Conservation (phyloP, 1,140 invertebrate genomes). For the Leptinotarsa undecemlineata region DNA sequence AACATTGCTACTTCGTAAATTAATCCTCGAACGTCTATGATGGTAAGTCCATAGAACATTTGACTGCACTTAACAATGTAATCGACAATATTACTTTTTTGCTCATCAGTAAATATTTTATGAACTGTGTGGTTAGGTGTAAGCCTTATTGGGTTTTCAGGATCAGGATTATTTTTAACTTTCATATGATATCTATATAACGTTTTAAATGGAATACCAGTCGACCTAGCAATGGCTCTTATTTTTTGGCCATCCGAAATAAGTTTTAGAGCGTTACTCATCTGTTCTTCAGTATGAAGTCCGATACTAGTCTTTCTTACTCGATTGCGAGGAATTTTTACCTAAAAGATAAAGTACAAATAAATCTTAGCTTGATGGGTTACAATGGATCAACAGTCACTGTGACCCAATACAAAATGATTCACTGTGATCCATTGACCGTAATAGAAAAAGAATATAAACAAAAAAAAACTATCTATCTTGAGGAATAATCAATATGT, state of each 20-base stretch:
- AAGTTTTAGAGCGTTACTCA: constrained; percentile 11
- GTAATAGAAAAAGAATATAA: not conserved
- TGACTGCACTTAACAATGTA: too few relatives aligned
- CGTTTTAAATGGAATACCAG: too few relatives aligned
- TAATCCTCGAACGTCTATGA: too few relatives aligned
- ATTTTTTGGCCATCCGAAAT: not conserved
- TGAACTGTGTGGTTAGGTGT: too few relatives aligned
- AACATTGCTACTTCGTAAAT: too few relatives aligned
- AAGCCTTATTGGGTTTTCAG: too few relatives aligned
- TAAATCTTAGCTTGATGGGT: not conserved
- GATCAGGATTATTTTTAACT: too few relatives aligned
- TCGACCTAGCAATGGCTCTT: not conserved
- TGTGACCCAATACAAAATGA: not conserved
- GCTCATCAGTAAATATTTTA: too few relatives aligned
- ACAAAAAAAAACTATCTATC: not conserved
- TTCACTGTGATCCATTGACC: not conserved
- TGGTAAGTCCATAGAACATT: too few relatives aligned
- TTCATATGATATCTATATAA: too few relatives aligned
- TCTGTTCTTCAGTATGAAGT: constrained; percentile 9
- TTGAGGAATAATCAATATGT: not conserved
- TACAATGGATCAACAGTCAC: not conserved
- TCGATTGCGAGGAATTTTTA: not conserved
- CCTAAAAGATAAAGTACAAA: not conserved
- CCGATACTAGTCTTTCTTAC: not conserved
- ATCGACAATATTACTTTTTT: too few relatives aligned